A percentile compares a stretch with the other conserved stretches of the same genome.
Evolutionary conservation across 2,888 invertebrate species (phyloP).

Genomic region (Pseudolycoriella hygida): DNA sequence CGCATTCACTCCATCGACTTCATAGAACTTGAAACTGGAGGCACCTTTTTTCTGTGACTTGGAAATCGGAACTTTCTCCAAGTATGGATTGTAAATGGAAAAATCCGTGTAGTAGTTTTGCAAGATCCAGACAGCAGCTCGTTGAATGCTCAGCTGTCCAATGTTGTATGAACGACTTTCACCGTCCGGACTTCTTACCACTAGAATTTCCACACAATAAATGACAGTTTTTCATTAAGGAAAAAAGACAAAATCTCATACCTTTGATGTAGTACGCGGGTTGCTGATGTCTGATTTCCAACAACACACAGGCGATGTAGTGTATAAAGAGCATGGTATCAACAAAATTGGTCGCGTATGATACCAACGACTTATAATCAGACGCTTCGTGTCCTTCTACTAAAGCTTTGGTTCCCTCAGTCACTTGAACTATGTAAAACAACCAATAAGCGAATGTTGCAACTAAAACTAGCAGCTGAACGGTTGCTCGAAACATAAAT

Average conservation of each 20-base stretch:
- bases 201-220: no score
- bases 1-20: constrained; percentile 71
- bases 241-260: no score
- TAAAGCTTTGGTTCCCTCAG: constrained; percentile 61
- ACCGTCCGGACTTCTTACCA: constrained; percentile 92
- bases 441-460: constrained; percentile 96
- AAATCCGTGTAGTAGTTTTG: constrained; percentile 94
- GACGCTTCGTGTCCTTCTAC: constrained; percentile 62
- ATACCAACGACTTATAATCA: constrained; percentile 76
- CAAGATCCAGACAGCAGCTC: constrained; percentile 86
- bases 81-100: constrained; percentile 89
- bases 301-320: constrained; percentile 79
- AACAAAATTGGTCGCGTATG: constrained; percentile 81
- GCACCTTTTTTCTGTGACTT: constrained; percentile 61
- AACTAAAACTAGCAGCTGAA: constrained; percentile 74
- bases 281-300: constrained; percentile 84
- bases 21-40: constrained; percentile 90
- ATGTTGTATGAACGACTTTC: constrained; percentile 75
- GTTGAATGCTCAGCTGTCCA: constrained; percentile 81
- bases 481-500: constrained; percentile 75
- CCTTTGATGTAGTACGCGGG: constrained; percentile 69
- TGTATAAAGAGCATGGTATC: constrained; percentile 91
- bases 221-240: no score
- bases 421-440: constrained; percentile 87
- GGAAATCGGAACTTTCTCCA: constrained; percentile 77